phyloP scores from a whole-genome alignment of 2,797 vertebrate genomes.

The Scarus forsteni region DNA sequence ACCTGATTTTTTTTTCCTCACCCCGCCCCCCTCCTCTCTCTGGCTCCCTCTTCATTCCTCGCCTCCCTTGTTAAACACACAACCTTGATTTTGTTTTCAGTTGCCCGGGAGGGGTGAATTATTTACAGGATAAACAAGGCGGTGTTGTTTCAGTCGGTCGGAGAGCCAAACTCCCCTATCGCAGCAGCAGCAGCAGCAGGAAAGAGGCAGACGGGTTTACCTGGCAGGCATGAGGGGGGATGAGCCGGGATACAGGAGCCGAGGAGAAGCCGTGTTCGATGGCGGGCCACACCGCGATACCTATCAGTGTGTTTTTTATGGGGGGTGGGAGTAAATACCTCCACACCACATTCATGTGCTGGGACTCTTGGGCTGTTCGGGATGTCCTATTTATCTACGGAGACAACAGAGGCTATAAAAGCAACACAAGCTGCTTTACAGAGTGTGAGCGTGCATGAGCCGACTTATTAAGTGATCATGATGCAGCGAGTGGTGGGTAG shows the following conservation, averaged over 20 bases:
- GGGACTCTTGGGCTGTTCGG: slow-evolving; percentile 62
- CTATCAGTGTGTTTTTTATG: no score
- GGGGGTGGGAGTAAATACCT: slow-evolving; percentile 40
- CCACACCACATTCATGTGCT: slow-evolving; percentile 68
- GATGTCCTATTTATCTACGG: slow-evolving; percentile 68
- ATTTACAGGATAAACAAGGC: slow-evolving; percentile 85
- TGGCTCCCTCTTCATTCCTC: slow-evolving; percentile 64
- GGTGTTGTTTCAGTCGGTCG: slow-evolving; percentile 79
- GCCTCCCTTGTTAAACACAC: slow-evolving; percentile 80
- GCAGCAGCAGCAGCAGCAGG: slow-evolving; percentile 60
- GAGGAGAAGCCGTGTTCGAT: slow-evolving; percentile 57
- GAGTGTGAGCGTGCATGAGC: slow-evolving; percentile 34
- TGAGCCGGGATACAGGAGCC: slow-evolving; percentile 52
- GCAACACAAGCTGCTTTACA: slow-evolving; percentile 67
- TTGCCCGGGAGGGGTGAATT: slow-evolving; percentile 78
- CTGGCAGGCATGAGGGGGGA: slow-evolving; percentile 72
- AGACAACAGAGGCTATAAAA: slow-evolving; percentile 75
- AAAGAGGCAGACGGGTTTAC: slow-evolving; percentile 74
- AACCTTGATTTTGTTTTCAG: slow-evolving; percentile 79
- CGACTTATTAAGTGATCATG: slow-evolving; percentile 74
- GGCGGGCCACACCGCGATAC: slow-evolving; percentile 50
- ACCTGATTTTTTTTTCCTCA: slow-evolving; percentile 58
- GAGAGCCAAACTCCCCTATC: slow-evolving; percentile 69
- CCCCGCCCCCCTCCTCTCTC: neutral
- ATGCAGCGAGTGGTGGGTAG: slow-evolving; percentile 39